Evolutionary conservation across 1,140 invertebrate species (phyloP).

Genomic region (Scaptomyza montana): DNA sequence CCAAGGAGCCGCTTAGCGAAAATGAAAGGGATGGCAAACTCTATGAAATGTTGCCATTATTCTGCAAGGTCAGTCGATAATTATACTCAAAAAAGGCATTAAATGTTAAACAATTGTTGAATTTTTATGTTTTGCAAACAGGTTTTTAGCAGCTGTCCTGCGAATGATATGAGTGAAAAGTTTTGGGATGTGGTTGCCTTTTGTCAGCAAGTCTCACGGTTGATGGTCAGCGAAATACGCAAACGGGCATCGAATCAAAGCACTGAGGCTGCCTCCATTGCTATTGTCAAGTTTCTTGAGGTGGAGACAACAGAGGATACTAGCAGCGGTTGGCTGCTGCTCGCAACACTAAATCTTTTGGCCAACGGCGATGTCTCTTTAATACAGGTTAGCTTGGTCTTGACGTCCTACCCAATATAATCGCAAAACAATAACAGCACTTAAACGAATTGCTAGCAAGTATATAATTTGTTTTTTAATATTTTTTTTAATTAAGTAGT

Average conservation of each 20-base stretch:
- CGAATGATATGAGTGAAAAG: constrained; percentile 97
- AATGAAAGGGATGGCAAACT: constrained; percentile 96
- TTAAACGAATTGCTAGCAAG: too few relatives aligned
- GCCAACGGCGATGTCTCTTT: constrained; percentile 92
- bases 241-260: constrained; percentile 97
- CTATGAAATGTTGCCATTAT: constrained; percentile 98
- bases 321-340: constrained; percentile 98
- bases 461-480: too few relatives aligned
- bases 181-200: constrained; percentile 97
- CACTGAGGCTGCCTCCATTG: constrained; percentile 96
- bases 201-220: constrained; percentile 95
- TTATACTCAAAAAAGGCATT: background rate
- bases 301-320: constrained; percentile 96
- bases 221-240: constrained; percentile 98
- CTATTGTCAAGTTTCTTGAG: constrained; percentile 97
- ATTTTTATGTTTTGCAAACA: constrained; percentile 73
- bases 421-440: too few relatives aligned
- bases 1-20: constrained; percentile 90
- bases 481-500: too few relatives aligned
- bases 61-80: constrained; percentile 93
- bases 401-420: background rate
- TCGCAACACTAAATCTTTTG: constrained; percentile 95
- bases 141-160: constrained; percentile 95
- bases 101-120: constrained; percentile 8
- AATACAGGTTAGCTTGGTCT: constrained; percentile 88